A percentile compares a stretch with the other conserved stretches of the same genome.
These are phyloP conservation scores for Unio delphinus DNA, from an alignment of 2,888 invertebrate genomes.

Conservation along the genomic window DNA sequence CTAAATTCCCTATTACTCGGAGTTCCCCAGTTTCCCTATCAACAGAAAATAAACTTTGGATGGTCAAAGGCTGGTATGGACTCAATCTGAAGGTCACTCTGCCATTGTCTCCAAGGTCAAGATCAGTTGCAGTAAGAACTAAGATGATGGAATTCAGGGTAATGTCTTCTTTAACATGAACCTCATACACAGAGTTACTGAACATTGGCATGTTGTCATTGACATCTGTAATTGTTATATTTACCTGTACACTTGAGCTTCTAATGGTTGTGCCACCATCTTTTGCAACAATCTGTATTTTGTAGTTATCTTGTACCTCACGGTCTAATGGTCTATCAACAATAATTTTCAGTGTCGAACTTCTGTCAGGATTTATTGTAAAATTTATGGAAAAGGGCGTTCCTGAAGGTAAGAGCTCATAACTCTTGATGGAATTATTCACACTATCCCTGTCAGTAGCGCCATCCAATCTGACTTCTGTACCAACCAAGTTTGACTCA, in stretches of 20 bases:
- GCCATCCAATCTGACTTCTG: conserved; percentile 36
- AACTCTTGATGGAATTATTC: conserved; percentile 44
- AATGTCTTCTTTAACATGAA: conserved; percentile 50
- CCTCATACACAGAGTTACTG: conserved; percentile 40
- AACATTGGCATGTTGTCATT: conserved; percentile 61
- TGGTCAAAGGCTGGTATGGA: conserved; percentile 36
- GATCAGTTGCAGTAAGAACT: conserved; percentile 85
- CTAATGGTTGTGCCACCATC: conserved; percentile 51
- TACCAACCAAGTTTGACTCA: conserved; percentile 48
- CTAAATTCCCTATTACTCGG: conserved; percentile 44
- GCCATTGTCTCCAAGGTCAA: conserved; percentile 86
- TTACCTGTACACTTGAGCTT: conserved; percentile 42
- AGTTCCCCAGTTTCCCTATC: conserved; percentile 53
- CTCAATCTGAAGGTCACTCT: conserved; percentile 72
- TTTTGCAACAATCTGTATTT: conserved; percentile 47
- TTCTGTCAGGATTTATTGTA: conserved; percentile 35
- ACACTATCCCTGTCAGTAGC: conserved; percentile 53
- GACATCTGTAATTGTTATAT: conserved; percentile 50
- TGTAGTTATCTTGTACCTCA: conserved; percentile 47
- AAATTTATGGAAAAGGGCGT: conserved; percentile 46
- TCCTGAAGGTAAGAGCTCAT: conserved; percentile 45
- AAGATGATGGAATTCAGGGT: conserved; percentile 43
- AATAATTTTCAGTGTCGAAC: conserved; percentile 45
- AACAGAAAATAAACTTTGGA: conserved; percentile 44
- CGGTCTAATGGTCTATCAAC: conserved; percentile 49